Conservation (phyloP, 2,888 invertebrate genomes). For the Ochropacha duplaris region DNA sequence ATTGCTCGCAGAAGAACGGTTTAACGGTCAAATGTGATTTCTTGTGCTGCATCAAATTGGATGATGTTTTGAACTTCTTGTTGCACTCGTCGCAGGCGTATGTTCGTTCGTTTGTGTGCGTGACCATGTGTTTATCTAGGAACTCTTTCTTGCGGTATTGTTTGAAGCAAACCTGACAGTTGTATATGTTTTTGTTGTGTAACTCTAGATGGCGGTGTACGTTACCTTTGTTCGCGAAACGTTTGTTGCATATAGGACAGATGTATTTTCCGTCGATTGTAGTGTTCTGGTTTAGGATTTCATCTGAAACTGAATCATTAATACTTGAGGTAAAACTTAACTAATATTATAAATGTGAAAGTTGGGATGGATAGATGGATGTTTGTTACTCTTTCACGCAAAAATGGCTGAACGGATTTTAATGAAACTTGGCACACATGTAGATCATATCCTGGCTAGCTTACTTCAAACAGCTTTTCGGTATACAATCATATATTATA, state of each 20-base stretch:
- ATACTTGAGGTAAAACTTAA: too few relatives aligned
- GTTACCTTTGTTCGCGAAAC: conserved; percentile 25
- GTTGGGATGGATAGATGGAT: too few relatives aligned
- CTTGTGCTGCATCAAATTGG: conserved; percentile 49
- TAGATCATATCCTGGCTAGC: too few relatives aligned
- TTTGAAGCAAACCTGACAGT: conserved; percentile 28
- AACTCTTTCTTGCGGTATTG: conserved; percentile 19
- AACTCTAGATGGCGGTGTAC: conserved; percentile 28
- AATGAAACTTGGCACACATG: too few relatives aligned
- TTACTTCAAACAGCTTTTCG: too few relatives aligned
- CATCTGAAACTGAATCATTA: background rate
- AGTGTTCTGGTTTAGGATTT: conserved; percentile 5
- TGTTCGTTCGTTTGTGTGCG: conserved; percentile 25
- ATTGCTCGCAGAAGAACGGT: conserved; percentile 34
- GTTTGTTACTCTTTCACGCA: too few relatives aligned
- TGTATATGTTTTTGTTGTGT: conserved; percentile 20
- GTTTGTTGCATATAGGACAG: conserved; percentile 32
- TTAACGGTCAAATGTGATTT: conserved; percentile 33
- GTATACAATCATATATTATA: too few relatives aligned
- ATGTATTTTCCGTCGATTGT: background rate
- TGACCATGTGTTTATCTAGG: conserved; percentile 22
- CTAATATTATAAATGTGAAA: too few relatives aligned
- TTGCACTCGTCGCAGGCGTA: conserved; percentile 42
- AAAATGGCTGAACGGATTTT: too few relatives aligned
- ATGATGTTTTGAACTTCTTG: conserved; percentile 42